Base-by-base conservation (phyloP, 1,140 invertebrate genomes). In the Trichomalopsis sarcophagae region DNA sequence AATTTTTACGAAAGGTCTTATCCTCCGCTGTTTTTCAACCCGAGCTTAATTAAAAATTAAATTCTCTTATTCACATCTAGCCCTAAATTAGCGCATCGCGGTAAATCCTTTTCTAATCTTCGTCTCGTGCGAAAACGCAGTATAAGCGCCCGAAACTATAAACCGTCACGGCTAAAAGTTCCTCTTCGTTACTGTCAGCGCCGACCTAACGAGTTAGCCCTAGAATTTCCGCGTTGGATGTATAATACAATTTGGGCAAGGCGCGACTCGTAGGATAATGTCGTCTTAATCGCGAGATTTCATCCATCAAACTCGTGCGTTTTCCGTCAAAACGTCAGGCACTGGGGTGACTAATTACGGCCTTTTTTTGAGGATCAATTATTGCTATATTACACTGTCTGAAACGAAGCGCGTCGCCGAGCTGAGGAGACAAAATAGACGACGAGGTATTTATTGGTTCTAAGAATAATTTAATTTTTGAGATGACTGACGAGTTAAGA, bases 281-380 rank as follows among this genome's bases (percentile, higher is more conserved):
- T 71, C 69, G 71, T 74, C 71, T 21, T 74, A 36, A 36, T 74
- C 33, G 33, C 71, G 5, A 10, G 40, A n/a, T 7, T 75, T 13
- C 74, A 76, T 76, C 74, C 36, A 76, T 76, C 74, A 76, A 76
- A 50, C 44, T 47, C 36, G 30, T 36, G 13, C 9, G 10, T 36
- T 55, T 36, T 55, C 73, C 74, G 21, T 76, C 74, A 50, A 14
- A 17, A 47, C 17, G 71, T 74, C 33, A 36, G 11, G 13, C n/a
- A 6, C n/a, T 6, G 3, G 10, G 1, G 17, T 50, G 74, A 50
- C 74, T 76, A 47, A 76, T 76, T 76, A 21, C 40, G 3, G 17
- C 21, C 74, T 50, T 47, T 76, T 47, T 23, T 36, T n/a, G 74
- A 23, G 10, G 44, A 23, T 47, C n/a, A 30, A 76, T 76, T 47